phyloP scores from a whole-genome alignment of 2,888 invertebrate genomes.

The Lithosia quadra region DNA sequence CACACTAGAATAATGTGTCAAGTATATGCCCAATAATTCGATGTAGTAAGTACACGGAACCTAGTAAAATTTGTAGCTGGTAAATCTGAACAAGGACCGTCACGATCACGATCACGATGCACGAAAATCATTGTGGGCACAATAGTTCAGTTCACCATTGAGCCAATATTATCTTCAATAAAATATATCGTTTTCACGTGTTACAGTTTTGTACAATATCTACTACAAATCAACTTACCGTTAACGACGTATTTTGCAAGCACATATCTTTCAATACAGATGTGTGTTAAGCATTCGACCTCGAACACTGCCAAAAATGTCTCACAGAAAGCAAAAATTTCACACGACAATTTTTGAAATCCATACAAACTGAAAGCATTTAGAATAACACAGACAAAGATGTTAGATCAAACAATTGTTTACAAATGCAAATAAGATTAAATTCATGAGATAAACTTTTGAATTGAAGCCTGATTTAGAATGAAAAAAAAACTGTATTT shows the following conservation, averaged over 20 bases:
- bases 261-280: conserved; percentile 82
- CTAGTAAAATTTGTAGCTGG: too few species aligned
- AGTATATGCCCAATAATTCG: too few species aligned
- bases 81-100: too few species aligned
- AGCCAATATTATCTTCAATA: too few species aligned
- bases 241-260: conserved; percentile 72
- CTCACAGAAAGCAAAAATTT: conserved; percentile 70
- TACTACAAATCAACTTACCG: conserved; percentile 62
- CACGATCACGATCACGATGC: too few species aligned
- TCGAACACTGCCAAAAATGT: conserved; percentile 80
- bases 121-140: too few species aligned
- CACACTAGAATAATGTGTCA: too few species aligned
- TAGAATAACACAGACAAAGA: not conserved
- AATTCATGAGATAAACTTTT: not conserved
- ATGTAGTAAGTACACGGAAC: too few species aligned
- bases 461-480: not conserved
- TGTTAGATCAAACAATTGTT: not conserved
- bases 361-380: conserved; percentile 58
- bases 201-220: not conserved
- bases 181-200: too few species aligned
- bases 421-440: not conserved
- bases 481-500: not conserved
- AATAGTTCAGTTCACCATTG: too few species aligned
- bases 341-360: conserved; percentile 69
- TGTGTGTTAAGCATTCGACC: conserved; percentile 77